These are phyloP conservation scores for Lycaena phlaeas DNA, from an alignment of 2,888 invertebrate species.

Conservation along the genomic window DNA sequence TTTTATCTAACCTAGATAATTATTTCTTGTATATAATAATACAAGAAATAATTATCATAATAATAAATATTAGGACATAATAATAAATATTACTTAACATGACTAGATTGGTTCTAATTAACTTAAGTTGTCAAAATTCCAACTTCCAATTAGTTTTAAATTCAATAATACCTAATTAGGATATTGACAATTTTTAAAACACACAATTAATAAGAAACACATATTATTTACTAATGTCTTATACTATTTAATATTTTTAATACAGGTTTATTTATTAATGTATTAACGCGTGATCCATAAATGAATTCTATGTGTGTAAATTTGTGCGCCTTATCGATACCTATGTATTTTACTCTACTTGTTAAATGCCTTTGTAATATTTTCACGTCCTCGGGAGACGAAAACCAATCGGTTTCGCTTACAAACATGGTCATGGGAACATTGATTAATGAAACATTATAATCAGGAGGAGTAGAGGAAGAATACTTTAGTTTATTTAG, in stretches of 20 bases:
- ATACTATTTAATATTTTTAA: conserved; percentile 28
- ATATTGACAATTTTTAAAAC: too few species aligned
- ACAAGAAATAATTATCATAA: too few species aligned
- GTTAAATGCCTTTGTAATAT: conserved; percentile 33
- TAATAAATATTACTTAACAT: too few species aligned
- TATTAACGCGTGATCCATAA: conserved; percentile 43
- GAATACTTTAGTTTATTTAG: conserved; percentile 35
- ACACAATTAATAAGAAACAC: too few species aligned
- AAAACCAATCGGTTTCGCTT: conserved; percentile 52
- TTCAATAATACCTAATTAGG: too few species aligned
- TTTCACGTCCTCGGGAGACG: conserved; percentile 35
- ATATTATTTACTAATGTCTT: too few species aligned
- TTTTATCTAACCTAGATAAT: too few species aligned
- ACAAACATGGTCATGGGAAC: conserved; percentile 40
- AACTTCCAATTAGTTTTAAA: too few species aligned
- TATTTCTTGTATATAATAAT: too few species aligned
- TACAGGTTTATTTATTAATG: conserved; percentile 39
- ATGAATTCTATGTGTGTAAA: conserved; percentile 56
- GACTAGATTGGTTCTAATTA: too few species aligned
- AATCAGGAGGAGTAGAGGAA: conserved; percentile 35
- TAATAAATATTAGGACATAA: too few species aligned
- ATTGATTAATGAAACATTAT: conserved; percentile 37
- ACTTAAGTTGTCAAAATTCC: too few species aligned
- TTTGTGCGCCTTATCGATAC: conserved; percentile 37
- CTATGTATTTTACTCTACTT: conserved; percentile 32